Base-by-base conservation (phyloP, 2,888 invertebrate genomes). In the Leptinotarsa rubiginosa region DNA sequence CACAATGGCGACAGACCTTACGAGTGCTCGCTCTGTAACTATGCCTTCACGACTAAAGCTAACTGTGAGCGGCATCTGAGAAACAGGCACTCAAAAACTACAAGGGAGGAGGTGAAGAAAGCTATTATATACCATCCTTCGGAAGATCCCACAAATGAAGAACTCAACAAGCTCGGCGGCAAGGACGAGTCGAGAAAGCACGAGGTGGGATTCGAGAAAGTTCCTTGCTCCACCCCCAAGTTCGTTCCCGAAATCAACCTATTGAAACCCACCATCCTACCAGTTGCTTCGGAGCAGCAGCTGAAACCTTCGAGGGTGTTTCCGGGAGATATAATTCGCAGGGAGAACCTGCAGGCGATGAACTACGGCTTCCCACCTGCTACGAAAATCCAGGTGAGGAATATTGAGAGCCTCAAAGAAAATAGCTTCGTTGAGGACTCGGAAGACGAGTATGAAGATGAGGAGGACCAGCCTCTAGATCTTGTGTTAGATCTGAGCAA, bases 1-100 rank as follows among this genome's bases (percentile, higher is more conserved):
- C 98, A 98, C 88, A 98, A 97, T 85, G 98, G 98, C 0, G 97
- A 98, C 83, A 91, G 97, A 15, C 98, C 98, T 0, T 98, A 96
- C 85, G 96, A 97, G 87, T 98, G 98, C 85, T 93, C 94, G 0
- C 91, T 97, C n/a, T 98, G 98, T 87, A 96, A 96, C 84, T 97
- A 96, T 85, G 97, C 97, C 3, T 98, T 98, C 87, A 98, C 98
- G 41, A 98, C 98, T 0, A 97, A 98, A 89, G 97, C 98, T 1
- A 98, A 98, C 86, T 98, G 98, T 87, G 98, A 98, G 88, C 91
- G 98, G 7, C 98, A 98, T 87, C 90, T 98, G 82, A 91, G 97
- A 79, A 98, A 98, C 87, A 92, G 97, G 31, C 98, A 98, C 84
- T 93, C 94, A 0, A 96, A 96, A 87, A 91, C 93, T 1, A 93